These are phyloP conservation scores for Rhogogaster chlorosoma DNA, from an alignment of 2,888 invertebrate species.

Conservation along the genomic window DNA sequence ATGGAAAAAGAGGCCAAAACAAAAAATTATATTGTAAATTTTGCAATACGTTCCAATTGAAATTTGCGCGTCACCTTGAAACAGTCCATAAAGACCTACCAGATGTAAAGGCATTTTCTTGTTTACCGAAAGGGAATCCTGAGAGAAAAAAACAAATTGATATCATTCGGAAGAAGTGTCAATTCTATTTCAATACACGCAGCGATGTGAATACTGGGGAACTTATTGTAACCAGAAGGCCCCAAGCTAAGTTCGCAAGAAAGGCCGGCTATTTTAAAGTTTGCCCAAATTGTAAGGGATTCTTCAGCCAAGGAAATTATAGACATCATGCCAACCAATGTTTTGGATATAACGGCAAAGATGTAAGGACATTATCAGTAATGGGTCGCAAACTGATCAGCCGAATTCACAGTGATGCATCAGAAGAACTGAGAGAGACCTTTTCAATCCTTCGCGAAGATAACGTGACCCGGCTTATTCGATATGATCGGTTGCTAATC, in stretches of 20 bases:
- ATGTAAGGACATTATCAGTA: background rate
- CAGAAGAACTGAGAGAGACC: background rate
- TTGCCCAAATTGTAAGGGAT: constrained; percentile 54
- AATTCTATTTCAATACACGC: constrained; percentile 33
- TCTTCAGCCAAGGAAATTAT: constrained; percentile 44
- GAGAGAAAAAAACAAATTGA: background rate
- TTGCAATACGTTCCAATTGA: background rate
- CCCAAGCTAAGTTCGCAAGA: constrained; percentile 36
- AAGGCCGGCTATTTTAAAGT: constrained; percentile 49
- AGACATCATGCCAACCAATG: constrained; percentile 50
- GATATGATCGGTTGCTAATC: constrained; percentile 52
- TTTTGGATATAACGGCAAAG: background rate
- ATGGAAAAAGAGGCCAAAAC: background rate
- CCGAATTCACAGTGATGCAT: background rate
- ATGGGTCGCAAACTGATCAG: background rate
- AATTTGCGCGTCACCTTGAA: constrained; percentile 3
- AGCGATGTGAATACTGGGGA: constrained; percentile 50
- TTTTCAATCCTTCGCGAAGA: constrained; percentile 53
- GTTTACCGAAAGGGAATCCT: background rate
- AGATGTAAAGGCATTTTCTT: background rate
- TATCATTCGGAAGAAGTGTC: background rate
- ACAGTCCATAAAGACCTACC: background rate
- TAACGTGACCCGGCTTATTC: constrained; percentile 33
- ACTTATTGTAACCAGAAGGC: constrained; percentile 52
- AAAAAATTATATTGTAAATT: background rate